Conservation (phyloP, 35 echinoderm and acorn worm genomes). For the Lytechinus pictus region DNA sequence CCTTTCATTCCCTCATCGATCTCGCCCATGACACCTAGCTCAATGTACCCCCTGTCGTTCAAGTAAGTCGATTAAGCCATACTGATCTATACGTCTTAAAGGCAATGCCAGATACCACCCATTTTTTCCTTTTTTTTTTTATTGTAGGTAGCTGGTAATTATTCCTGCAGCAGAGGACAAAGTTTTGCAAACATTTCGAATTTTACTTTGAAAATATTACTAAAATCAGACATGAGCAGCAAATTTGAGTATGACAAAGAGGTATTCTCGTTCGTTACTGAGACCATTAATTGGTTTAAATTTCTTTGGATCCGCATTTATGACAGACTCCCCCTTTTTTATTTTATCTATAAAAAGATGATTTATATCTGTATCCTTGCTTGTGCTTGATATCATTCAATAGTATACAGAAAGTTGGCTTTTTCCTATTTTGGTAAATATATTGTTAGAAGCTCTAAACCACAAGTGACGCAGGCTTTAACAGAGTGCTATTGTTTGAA, state of each 20-base stretch:
- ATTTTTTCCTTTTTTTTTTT: not conserved
- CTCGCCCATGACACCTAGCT: constrained; percentile 34
- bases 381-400: not conserved
- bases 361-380: too few species aligned
- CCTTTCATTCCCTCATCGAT: not conserved
- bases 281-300: not conserved
- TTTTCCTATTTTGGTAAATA: not conserved
- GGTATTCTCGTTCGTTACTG: not conserved
- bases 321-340: not conserved
- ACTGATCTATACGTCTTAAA: not conserved
- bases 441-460: not conserved
- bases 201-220: not conserved
- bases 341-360: too few species aligned
- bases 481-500: not conserved
- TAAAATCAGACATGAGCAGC: not conserved
- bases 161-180: too few species aligned
- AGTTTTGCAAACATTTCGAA: not conserved
- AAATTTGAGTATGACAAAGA: not conserved
- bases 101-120: not conserved
- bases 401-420: not conserved
- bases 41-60: constrained; percentile 26
- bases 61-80: not conserved
- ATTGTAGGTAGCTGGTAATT: too few species aligned
- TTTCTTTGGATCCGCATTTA: not conserved
- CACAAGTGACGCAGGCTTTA: not conserved